Base-by-base conservation (phyloP, 2,888 invertebrate species). In the Drosophila siamana region DNA sequence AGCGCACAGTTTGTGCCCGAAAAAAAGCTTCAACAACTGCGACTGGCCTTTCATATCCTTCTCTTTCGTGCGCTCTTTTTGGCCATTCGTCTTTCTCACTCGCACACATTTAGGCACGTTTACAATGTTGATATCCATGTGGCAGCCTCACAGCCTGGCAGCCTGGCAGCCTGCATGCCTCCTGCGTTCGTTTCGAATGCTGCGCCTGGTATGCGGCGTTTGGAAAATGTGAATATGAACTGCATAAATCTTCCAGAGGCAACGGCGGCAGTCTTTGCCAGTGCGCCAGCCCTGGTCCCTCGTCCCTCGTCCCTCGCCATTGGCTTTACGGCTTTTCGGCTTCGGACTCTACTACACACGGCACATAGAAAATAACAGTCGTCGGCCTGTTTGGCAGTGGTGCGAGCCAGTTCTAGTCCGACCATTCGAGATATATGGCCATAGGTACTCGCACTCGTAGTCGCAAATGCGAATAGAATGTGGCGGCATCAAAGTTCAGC, bases 161-260 rank as follows among this genome's bases (percentile, higher is more conserved):
- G 55, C 33, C 59, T 13, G 70, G 61, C 69, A 76, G 63, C 38
- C 65, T 80, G 78, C 50, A 44, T 24, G 30, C 56, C 43, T 44
- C 48, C 57, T 28, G 30, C 16, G 51, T 69, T 64, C 69, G 72
- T 86, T 77, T 4, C 88, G 88, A 79, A 76, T 80, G 75, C 74
- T 86, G 80, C 78, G 86, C 71, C 70, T 87, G 86, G 89, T 78
- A 80, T 89, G 82, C 80, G 81, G 86, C 84, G 78, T 88, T 87
- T 83, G 83, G 86, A 81, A 90, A 88, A 88, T 90, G 89, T 90
- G 90, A 91, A 91, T 90, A 90, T 91, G 90, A 90, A 90, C 90
- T 90, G 79, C 89, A 90, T 91, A 91, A 90, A 90, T 91, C 89
- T 87, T 82, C 67, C 74, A 81, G 88, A 83, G 84, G 78, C 86